Conservation (phyloP, 1,140 invertebrate genomes). For the Drosophila sproati region DNA sequence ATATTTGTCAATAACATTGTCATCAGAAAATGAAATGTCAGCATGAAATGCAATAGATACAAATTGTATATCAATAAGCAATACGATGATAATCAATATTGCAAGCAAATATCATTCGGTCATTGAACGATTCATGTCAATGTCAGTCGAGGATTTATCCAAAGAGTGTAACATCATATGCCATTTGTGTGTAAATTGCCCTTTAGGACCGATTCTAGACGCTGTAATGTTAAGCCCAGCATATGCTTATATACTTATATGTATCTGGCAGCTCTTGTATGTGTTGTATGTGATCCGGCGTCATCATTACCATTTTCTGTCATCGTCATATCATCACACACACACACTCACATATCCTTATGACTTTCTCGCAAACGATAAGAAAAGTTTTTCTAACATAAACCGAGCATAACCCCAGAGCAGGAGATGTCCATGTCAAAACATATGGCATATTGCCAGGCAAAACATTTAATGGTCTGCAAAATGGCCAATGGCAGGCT, state of each 20-base stretch:
- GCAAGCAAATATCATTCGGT: slow-evolving; percentile 20
- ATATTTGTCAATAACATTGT: too few relatives aligned
- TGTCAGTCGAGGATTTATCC: slow-evolving; percentile 20
- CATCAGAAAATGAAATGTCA: slow-evolving; percentile 1
- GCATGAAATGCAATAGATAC: slow-evolving; percentile 22
- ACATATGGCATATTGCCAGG: slow-evolving; percentile 81
- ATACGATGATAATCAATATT: not conserved
- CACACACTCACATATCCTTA: slow-evolving; percentile 61
- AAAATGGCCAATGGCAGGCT: slow-evolving; percentile 58
- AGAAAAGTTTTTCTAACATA: slow-evolving; percentile 68
- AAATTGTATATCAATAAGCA: slow-evolving; percentile 16
- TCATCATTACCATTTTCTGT: slow-evolving; percentile 77
- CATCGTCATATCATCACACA: slow-evolving; percentile 59
- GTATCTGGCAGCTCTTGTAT: not conserved
- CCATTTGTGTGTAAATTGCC: slow-evolving; percentile 35
- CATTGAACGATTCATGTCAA: slow-evolving; percentile 23
- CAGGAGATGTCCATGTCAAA: slow-evolving; percentile 65
- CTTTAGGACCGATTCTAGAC: slow-evolving; percentile 33
- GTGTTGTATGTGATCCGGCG: slow-evolving; percentile 43
- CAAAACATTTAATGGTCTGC: slow-evolving; percentile 82
- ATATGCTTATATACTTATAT: slow-evolving; percentile 46
- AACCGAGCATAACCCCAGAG: slow-evolving; percentile 24
- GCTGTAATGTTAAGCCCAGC: slow-evolving; percentile 54
- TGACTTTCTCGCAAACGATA: slow-evolving; percentile 76
- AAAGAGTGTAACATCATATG: not conserved